A percentile compares a stretch with the other conserved stretches of the same genome.
Evolutionary conservation across 2,797 vertebrate species (phyloP).

Genomic region (Squalus acanthias): DNA sequence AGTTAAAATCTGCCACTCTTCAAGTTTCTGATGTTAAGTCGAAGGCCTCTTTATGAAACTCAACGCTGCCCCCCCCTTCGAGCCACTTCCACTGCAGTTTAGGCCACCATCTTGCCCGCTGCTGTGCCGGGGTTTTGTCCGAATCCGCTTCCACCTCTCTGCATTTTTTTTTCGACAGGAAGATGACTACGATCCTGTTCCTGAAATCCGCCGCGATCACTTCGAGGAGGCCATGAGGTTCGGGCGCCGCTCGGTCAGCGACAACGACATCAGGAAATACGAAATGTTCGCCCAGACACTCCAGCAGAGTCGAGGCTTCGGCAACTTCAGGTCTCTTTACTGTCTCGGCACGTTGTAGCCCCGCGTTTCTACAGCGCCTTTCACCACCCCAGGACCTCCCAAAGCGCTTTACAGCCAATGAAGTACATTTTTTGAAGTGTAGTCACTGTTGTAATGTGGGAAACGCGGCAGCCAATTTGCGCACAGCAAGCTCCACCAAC

Average conservation of each 20-base stretch:
- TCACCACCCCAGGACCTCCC: no score
- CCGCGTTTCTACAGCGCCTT: no score
- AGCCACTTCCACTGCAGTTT: neutral
- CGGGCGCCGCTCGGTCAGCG: conserved; percentile 48
- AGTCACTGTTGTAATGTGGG: neutral
- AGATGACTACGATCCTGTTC: conserved; percentile 65
- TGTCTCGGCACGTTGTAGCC: neutral
- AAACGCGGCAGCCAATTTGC: neutral
- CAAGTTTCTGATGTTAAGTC: neutral
- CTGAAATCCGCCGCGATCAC: conserved; percentile 63
- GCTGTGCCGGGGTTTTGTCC: conserved; percentile 45
- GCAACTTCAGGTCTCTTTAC: conserved; percentile 45
- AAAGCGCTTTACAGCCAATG: no score
- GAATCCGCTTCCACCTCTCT: conserved; percentile 45
- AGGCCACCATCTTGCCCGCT: neutral
- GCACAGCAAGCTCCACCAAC: neutral
- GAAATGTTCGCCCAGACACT: conserved; percentile 50
- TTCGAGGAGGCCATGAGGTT: conserved; percentile 50
- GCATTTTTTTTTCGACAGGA: conserved; percentile 47
- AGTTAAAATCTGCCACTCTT: no score
- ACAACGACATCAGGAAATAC: conserved; percentile 50
- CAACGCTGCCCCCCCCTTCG: neutral
- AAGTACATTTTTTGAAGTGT: neutral
- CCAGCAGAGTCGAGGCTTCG: conserved; percentile 49
- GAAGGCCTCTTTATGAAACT: neutral